phyloP scores from a whole-genome alignment of 2,113 vertebrate genomes.

The Cephalopholis sonnerati region DNA sequence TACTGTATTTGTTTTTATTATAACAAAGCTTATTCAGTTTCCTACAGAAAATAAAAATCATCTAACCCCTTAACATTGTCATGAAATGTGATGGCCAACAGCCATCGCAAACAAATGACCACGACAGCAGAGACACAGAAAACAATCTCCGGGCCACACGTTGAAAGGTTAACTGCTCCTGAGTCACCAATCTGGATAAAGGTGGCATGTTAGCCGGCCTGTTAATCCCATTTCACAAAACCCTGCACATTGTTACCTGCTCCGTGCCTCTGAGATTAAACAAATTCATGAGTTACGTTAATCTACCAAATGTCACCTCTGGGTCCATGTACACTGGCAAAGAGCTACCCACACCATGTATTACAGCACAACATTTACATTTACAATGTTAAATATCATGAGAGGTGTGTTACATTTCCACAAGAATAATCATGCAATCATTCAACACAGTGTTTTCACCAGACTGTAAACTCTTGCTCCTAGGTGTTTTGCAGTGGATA shows the following conservation, averaged over 20 bases:
- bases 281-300: constrained; percentile 37
- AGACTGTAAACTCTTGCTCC: background rate
- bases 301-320: constrained; percentile 39
- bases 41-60: background rate
- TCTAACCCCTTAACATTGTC: background rate
- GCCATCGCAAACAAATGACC: background rate
- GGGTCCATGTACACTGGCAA: background rate
- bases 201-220: constrained; percentile 35
- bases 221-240: constrained; percentile 61
- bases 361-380: background rate
- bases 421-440: background rate
- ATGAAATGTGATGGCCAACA: background rate
- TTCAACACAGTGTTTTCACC: background rate
- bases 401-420: background rate
- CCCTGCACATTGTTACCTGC: constrained; percentile 54
- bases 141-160: background rate
- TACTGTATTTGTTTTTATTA: background rate
- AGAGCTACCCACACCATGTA: background rate
- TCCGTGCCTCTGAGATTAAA: constrained; percentile 47
- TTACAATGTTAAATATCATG: background rate
- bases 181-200: constrained; percentile 43
- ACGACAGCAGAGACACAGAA: background rate
- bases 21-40: background rate
- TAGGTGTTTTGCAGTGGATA: background rate
- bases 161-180: background rate